A percentile compares a stretch with the other conserved stretches of the same genome.
phyloP scores from a whole-genome alignment of 2,113 vertebrate species.

The Ptyas mucosa region DNA sequence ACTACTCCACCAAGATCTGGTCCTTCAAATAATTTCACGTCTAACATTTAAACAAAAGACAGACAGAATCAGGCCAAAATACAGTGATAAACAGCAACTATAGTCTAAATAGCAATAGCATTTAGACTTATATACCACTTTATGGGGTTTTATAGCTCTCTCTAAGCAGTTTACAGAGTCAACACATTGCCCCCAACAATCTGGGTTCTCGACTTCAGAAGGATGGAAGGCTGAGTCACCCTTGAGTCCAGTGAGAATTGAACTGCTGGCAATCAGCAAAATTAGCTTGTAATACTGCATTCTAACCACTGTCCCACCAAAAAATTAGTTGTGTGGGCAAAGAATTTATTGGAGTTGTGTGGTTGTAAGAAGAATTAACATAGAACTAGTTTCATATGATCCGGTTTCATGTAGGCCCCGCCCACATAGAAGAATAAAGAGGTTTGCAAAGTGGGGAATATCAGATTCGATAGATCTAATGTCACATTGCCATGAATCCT shows the following conservation, averaged over 20 bases:
- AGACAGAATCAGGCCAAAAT: background rate
- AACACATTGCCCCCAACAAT: background rate
- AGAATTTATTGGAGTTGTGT: background rate
- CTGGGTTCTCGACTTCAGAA: background rate
- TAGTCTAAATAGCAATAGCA: background rate
- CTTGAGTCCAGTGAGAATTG: background rate
- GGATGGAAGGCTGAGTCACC: background rate
- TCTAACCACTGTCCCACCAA: background rate
- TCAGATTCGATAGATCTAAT: background rate
- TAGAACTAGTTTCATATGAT: background rate
- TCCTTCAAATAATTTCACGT: conserved; percentile 77
- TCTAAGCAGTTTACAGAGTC: background rate
- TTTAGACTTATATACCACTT: background rate
- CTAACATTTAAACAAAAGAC: conserved; percentile 50
- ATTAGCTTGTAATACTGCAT: background rate
- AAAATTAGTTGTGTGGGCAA: background rate
- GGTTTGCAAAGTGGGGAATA: background rate
- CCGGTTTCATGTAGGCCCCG: background rate
- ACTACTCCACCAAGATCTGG: conserved; percentile 75
- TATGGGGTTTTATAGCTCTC: background rate
- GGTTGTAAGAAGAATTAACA: background rate
- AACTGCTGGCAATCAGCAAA: background rate
- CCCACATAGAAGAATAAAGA: background rate
- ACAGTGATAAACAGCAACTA: background rate
- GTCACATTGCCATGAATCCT: background rate